Evolutionary conservation across 2,113 vertebrate species (phyloP), one percentile per base, ranked within the genome.

Genomic region (Redunca redunca): DNA sequence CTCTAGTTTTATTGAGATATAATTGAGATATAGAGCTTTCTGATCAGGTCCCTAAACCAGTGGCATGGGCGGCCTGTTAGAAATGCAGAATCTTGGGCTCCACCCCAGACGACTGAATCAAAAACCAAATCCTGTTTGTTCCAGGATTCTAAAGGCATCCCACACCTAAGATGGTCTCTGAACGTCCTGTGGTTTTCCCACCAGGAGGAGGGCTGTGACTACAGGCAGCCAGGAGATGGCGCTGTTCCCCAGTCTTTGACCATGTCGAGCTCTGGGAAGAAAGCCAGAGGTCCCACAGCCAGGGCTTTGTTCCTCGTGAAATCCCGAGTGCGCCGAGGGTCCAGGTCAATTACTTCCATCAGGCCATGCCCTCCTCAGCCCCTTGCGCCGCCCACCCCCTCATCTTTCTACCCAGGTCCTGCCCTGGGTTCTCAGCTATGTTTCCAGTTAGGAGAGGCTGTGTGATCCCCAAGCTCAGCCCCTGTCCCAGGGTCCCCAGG

Each of bases 181-280:
- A 85, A 67, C 0, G 28, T 19, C 12, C 43, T 4, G 23, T 1
- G 7, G n/a, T 12, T 85, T 57, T 89, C 55, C 10, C 23, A 16
- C 6, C 9, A 6, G 17, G 33, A 58, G 33, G n/a, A 16, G 14
- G 53, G 28, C 71, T 6, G 3, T 90, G 62, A 53, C n/a, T 0
- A 0, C 43, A 40, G 80, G 16, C 5, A 52, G 40, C 97, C 98
- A 2, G 97, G 4, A 98, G 97, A 74, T 95, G 97, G 67, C 97
- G 84, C 97, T 95, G 62, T 92, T 96, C 48, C 84, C 93, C 94
- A 96, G 96, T 67, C 74, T 12, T 93, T 96, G 88, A 84, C 13
- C 2, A 3, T 26, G 15, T 21, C 91, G 1, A 83, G 13, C 46
- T 89, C 28, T 9, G 4, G 80, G 15, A 3, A 25, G 6, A 26